Conservation (phyloP, 2,113 vertebrate species). For the Melospiza melodia region DNA sequence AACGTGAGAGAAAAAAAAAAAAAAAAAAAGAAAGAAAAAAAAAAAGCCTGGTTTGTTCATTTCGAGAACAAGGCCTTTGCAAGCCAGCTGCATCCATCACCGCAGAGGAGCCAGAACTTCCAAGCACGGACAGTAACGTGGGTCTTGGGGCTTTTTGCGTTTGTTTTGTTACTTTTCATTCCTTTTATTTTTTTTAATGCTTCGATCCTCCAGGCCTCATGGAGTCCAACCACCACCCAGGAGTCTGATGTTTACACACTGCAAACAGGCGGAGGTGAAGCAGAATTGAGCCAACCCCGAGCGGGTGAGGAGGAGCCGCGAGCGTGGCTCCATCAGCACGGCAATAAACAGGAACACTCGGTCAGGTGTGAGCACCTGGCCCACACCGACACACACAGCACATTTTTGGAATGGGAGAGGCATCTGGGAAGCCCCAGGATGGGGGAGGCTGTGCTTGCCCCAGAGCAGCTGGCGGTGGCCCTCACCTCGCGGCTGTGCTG, state of each 20-base stretch:
- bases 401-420: not conserved
- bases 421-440: not conserved
- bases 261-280: not conserved
- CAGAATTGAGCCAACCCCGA: constrained; percentile 8
- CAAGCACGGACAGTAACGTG: not conserved
- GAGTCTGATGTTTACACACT: constrained; percentile 84
- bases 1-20: not conserved
- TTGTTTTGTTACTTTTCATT: not conserved
- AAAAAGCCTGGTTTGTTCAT: constrained; percentile 65
- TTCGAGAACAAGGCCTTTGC: constrained; percentile 75
- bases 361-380: not conserved
- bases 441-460: constrained; percentile 30
- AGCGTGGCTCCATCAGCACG: not conserved
- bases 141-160: constrained; percentile 24
- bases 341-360: constrained; percentile 80
- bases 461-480: not conserved
- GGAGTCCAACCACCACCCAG: constrained; percentile 47
- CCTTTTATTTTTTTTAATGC: not conserved
- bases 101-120: not conserved
- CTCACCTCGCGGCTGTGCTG: constrained; percentile 66
- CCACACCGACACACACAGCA: constrained; percentile 45
- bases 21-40: constrained; percentile 4
- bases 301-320: not conserved
- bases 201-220: constrained; percentile 25
- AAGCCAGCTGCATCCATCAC: not conserved